Evolutionary conservation across 2,888 invertebrate genomes (phyloP), one percentile per base, ranked within the genome.

Genomic region (Criorhina ranunculi): DNA sequence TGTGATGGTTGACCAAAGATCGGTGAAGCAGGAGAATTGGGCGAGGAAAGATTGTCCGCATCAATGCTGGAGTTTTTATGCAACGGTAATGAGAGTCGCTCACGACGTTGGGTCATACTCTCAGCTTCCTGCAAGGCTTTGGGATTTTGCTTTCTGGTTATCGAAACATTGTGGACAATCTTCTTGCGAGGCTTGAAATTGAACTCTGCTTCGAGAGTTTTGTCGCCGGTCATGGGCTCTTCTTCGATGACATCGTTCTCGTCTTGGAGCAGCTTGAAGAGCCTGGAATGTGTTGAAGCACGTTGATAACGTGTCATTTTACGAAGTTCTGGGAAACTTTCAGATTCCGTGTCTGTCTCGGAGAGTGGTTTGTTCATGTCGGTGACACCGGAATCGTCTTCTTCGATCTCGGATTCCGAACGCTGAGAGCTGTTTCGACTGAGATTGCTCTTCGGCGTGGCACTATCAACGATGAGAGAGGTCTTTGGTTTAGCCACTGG

Each of bases 371-470:
- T 92, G 87, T 95, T 95, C 91, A 95, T 93, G 89, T 95, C 95
- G 0, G 95, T 95, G 0, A 95, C 95, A 0, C 95, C 95, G 0
- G 95, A 95, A 89, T 95, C 95, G 88, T 95, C 95, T 88, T 95
- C 95, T 83, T 93, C 93, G 51, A 90, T 89, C 87, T 92, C 92
- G 0, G 92, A 92, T 86, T 93, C 93, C n/a, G 93, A 91, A 5
- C 90, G 90, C 76, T 92, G 92, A 11, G 90, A 91, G 33, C 92
- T 91, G 40, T 91, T 91, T 15, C 91, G 89, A 7, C 90, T 90
- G 0, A 91, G 87, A 2, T 89, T 89, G 9, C 90, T 89, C 77
- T 90, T 90, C 5, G 88, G 87, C 0, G 86, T 88, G 1, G 87
- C 87, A 55, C 89, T 89, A 24, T 90, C 90, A 5, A 90, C 90